phyloP scores from a whole-genome alignment of 2,797 vertebrate species.

The Fratercula arctica region DNA sequence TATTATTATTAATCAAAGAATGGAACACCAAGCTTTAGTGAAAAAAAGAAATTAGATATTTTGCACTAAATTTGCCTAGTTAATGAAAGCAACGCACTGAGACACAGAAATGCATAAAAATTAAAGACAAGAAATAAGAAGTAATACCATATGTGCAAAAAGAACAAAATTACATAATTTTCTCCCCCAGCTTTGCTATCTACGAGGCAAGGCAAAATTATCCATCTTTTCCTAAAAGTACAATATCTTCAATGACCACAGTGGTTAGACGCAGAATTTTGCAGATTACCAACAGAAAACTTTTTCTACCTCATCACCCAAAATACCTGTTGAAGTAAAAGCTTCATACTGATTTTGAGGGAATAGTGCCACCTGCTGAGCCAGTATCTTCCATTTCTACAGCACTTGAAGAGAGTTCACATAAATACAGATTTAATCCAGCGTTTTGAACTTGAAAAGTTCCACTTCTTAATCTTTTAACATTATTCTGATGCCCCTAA shows the following conservation, averaged over 20 bases:
- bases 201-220: not conserved
- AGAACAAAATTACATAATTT: not conserved
- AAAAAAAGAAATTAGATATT: not conserved
- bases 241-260: not conserved
- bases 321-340: not conserved
- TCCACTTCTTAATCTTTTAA: not conserved
- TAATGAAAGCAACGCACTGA: not conserved
- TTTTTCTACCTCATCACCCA: not conserved
- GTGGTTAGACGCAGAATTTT: not conserved
- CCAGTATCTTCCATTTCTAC: not conserved
- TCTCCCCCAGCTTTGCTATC: not conserved
- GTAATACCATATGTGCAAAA: not conserved
- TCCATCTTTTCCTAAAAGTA: not conserved
- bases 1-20: not conserved
- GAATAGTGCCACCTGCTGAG: slow-evolving; percentile 61
- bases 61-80: not conserved
- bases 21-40: not conserved
- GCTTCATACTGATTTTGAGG: not conserved
- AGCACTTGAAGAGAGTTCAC: not conserved
- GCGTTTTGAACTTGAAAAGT: not conserved
- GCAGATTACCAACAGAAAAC: not conserved
- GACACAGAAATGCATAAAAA: not conserved
- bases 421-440: not conserved
- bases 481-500: not conserved
- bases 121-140: not conserved